phyloP scores from a whole-genome alignment of 2,113 vertebrate species.

The Poicephalus gulielmi region DNA sequence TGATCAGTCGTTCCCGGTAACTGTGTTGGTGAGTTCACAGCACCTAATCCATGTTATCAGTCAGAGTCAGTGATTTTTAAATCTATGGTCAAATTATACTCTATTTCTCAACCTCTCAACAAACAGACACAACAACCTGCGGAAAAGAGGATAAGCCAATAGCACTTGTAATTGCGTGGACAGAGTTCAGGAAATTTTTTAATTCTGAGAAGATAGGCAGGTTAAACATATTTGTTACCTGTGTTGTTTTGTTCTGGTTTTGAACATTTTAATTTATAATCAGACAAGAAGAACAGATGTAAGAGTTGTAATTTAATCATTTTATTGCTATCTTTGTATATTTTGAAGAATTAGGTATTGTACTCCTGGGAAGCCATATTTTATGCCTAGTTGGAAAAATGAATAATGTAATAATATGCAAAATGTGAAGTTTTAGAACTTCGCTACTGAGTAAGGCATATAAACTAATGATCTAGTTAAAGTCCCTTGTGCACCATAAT shows the following conservation, averaged over 20 bases:
- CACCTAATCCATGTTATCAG: slow-evolving; percentile 33
- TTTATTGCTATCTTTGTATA: slow-evolving; percentile 89
- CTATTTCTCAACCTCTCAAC: neutral
- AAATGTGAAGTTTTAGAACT: slow-evolving; percentile 88
- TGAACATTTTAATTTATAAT: slow-evolving; percentile 84
- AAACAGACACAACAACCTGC: neutral
- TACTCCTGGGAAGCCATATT: slow-evolving; percentile 85
- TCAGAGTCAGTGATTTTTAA: slow-evolving; percentile 49
- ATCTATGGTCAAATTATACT: neutral
- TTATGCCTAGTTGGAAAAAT: slow-evolving; percentile 88
- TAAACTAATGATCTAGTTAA: slow-evolving; percentile 87
- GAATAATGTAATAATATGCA: slow-evolving; percentile 89
- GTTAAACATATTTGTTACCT: slow-evolving; percentile 73
- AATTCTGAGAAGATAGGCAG: slow-evolving; percentile 35
- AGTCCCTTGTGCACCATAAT: slow-evolving; percentile 86
- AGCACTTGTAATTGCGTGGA: neutral
- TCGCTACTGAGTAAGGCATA: slow-evolving; percentile 82
- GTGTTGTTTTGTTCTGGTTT: slow-evolving; percentile 74
- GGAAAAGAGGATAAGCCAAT: neutral
- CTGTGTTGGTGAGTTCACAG: slow-evolving; percentile 44
- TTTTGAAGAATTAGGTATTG: slow-evolving; percentile 88
- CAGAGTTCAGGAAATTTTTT: neutral
- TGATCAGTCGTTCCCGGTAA: slow-evolving; percentile 43
- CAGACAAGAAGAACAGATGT: slow-evolving; percentile 87
- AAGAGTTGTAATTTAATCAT: slow-evolving; percentile 88